A percentile compares a stretch with the other conserved stretches of the same genome.
These are phyloP conservation scores for Acrocera orbiculus DNA, from an alignment of 2,888 invertebrate genomes.

Conservation along the genomic window DNA sequence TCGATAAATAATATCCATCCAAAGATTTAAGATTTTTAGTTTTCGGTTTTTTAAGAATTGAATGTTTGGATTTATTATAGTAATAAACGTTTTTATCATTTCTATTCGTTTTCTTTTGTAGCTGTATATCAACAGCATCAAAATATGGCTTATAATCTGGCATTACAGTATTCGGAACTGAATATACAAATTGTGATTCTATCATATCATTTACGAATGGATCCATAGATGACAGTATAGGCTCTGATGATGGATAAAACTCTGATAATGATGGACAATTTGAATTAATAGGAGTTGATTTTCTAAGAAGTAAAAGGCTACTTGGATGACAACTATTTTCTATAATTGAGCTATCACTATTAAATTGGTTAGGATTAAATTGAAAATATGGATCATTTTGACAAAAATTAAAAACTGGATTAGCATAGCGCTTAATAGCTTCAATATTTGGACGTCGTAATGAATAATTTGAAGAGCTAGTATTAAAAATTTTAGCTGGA, in stretches of 20 bases:
- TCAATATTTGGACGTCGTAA: conserved; percentile 20
- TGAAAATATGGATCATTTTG: conserved; percentile 11
- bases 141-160: conserved; percentile 22
- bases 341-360: conserved; percentile 6
- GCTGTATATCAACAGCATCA: conserved; percentile 20
- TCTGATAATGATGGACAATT: conserved; percentile 23
- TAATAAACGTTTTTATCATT: too few relatives aligned
- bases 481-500: conserved; percentile 20
- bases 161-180: conserved; percentile 20
- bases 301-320: not conserved
- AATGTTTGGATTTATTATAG: conserved; percentile 2
- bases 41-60: conserved; percentile 9
- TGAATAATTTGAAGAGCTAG: conserved; percentile 15
- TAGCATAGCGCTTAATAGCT: conserved; percentile 25
- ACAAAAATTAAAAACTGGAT: conserved; percentile 29
- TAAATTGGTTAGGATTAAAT: conserved; percentile 6
- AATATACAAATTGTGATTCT: conserved; percentile 26
- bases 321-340: conserved; percentile 3
- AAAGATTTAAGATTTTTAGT: conserved; percentile 26
- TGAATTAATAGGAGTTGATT: conserved; percentile 10
- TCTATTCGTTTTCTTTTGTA: conserved; percentile 3
- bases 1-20: too few relatives aligned
- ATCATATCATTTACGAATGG: conserved; percentile 13
- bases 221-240: conserved; percentile 27
- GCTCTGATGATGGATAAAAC: conserved; percentile 26